phyloP scores from a whole-genome alignment of 92 coral and sea anemone species.

The Palythoa heliodiscus region DNA sequence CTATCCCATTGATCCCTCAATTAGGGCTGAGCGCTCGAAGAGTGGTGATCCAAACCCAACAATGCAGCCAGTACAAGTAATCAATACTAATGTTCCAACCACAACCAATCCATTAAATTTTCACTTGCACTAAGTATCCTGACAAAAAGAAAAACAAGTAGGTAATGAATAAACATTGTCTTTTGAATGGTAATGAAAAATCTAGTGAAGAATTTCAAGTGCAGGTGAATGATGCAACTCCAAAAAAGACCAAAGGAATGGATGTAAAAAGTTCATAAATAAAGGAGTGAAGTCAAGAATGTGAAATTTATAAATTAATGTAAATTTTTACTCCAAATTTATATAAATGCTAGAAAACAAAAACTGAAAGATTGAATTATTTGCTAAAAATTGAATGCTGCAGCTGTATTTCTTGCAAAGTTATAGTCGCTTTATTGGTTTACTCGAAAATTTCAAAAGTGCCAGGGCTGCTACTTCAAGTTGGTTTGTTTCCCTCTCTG shows the following conservation, averaged over 20 bases:
- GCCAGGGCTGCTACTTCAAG: neutral
- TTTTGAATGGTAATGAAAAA: too few species aligned
- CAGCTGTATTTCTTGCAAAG: conserved; percentile 5
- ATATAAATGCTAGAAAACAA: too few species aligned
- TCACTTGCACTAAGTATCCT: neutral
- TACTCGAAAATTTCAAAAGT: neutral
- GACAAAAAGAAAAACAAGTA: neutral
- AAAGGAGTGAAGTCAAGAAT: too few species aligned
- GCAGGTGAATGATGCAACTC: too few species aligned
- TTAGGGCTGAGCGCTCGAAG: neutral
- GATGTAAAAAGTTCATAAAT: too few species aligned
- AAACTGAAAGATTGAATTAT: too few species aligned
- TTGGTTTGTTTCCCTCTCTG: neutral
- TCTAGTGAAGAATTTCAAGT: too few species aligned
- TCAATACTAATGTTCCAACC: neutral
- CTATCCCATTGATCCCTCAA: neutral
- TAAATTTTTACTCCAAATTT: too few species aligned
- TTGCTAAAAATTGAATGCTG: conserved; percentile 4
- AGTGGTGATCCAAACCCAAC: neutral
- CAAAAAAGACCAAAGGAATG: too few species aligned
- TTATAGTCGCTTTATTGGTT: neutral
- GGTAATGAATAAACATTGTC: too few species aligned
- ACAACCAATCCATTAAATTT: neutral
- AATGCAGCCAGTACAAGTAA: neutral
- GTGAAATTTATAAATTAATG: too few species aligned